Base-by-base conservation (phyloP, 2,797 vertebrate species). In the Lycodopsis pacificus region DNA sequence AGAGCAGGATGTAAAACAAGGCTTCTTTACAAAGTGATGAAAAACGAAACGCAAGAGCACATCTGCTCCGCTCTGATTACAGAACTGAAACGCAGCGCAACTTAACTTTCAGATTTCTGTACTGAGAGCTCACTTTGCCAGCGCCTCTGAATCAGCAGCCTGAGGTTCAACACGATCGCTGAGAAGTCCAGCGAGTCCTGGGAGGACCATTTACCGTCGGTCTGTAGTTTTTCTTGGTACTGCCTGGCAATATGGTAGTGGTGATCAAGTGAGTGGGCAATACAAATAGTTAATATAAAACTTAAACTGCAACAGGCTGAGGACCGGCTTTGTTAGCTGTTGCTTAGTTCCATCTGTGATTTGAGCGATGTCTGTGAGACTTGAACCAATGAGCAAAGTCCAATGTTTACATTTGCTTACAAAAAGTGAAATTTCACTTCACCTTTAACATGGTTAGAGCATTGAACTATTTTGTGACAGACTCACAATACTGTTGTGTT, bases 21-120 rank as follows among this genome's bases (percentile, higher is more conserved):
- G 14, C 13, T 49, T 77, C 65, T 79, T 69, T 63, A 66, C 30
- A 76, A 64, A 78, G 58, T 48, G 56, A 76, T 74, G 67, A 76
- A 48, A 71, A 48, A 56, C 0, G 1, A 64, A 82, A 81, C 7
- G 32, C 54, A 36, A 53, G 51, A 80, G 42, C 71, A 82, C 66
- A 77, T 84, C 71, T 88, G 78, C 75, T 81, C 36, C 5, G 1
- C 42, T 80, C 71, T 73, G 78, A 84, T 85, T 84, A 83, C 51
- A 86, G 63, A 80, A 53, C 10, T 71, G 34, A 84, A 81, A 75
- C 36, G 66, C 51, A 76, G 36, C 71, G 65, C 36, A 78, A 42
- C 65, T 59, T 70, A 71, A 72, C 56, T 27, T 49, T 49, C 20
- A 64, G 54, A 44, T 51, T 73, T 73, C 56, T 67, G 36, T 5